Conservation (phyloP, 2,797 vertebrate genomes). For the Gephyroberyx darwinii region DNA sequence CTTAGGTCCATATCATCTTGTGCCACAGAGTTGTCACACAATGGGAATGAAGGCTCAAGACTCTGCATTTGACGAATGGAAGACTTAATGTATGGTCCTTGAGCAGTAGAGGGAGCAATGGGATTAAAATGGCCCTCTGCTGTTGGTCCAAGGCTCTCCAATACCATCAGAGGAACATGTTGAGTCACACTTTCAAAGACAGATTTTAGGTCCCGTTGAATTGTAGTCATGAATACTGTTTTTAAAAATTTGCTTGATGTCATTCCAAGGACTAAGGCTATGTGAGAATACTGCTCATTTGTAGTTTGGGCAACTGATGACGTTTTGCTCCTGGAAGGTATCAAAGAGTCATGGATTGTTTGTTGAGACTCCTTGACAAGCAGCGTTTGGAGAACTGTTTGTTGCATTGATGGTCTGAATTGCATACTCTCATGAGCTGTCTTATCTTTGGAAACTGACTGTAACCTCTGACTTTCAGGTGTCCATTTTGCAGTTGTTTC, state of each 20-base stretch:
- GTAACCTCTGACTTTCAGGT: not conserved
- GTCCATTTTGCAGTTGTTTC: not conserved
- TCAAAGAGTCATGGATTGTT: not conserved
- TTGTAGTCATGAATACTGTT: not conserved
- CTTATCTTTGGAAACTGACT: not conserved
- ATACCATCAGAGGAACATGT: not conserved
- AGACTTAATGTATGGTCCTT: constrained; percentile 7
- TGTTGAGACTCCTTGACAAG: not conserved
- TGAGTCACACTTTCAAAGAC: not conserved
- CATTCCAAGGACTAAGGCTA: not conserved
- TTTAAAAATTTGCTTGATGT: not conserved
- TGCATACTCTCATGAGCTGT: not conserved
- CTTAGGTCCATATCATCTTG: not conserved
- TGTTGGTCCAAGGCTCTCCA: not conserved
- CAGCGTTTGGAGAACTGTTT: not conserved
- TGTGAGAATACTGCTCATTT: not conserved
- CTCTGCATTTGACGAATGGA: not conserved
- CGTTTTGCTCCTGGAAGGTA: not conserved
- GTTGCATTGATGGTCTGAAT: not conserved
- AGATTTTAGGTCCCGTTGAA: not conserved
- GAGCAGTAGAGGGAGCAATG: constrained; percentile 53
- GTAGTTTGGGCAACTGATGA: not conserved
- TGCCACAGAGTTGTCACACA: constrained; percentile 6
- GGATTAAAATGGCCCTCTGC: constrained; percentile 14
- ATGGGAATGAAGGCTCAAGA: constrained; percentile 31